A percentile compares a stretch with the other conserved stretches of the same genome.
Conservation (phyloP, 92 coral and sea anemone species). For the Pocillopora meandrina region DNA sequence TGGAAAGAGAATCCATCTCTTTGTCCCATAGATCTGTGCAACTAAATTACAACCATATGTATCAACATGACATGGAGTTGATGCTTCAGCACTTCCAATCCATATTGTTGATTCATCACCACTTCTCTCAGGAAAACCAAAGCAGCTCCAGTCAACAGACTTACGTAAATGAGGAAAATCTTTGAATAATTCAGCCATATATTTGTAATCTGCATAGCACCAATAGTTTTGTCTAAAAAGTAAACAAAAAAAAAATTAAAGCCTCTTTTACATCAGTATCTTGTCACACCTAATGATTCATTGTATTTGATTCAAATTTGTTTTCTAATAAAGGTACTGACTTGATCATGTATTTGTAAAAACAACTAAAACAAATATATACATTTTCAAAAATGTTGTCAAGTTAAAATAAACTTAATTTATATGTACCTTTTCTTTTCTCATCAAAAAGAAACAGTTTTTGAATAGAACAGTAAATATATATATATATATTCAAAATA, state of each 20-base stretch:
- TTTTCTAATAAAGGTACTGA: too few relatives aligned
- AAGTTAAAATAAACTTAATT: too few relatives aligned
- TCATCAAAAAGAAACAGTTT: too few relatives aligned
- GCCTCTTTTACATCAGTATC: not conserved
- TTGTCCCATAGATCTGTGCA: constrained; percentile 91
- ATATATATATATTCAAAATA: too few relatives aligned
- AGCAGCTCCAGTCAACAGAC: constrained; percentile 77
- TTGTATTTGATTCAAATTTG: too few relatives aligned
- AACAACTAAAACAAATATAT: too few relatives aligned
- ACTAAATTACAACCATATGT: constrained; percentile 97
- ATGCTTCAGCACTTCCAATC: constrained; percentile 93
- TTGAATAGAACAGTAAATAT: too few relatives aligned
- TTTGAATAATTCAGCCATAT: constrained; percentile 88
- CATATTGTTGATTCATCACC: constrained; percentile 97
- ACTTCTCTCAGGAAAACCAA: constrained; percentile 85
- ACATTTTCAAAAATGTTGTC: too few relatives aligned
- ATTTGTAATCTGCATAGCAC: constrained; percentile 99
- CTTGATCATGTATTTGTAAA: too few relatives aligned
- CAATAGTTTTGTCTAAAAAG: constrained; percentile 79
- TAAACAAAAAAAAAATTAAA: constrained; percentile 7
- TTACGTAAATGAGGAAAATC: constrained; percentile 68
- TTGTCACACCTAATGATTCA: not conserved
- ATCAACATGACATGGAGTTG: constrained; percentile 94
- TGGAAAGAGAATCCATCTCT: constrained; percentile 89
- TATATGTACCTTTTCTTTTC: too few relatives aligned